A percentile compares a stretch with the other conserved stretches of the same genome.
These are phyloP conservation scores for Acanthisitta chloris DNA, from an alignment of 2,113 vertebrate genomes.

Conservation along the genomic window DNA sequence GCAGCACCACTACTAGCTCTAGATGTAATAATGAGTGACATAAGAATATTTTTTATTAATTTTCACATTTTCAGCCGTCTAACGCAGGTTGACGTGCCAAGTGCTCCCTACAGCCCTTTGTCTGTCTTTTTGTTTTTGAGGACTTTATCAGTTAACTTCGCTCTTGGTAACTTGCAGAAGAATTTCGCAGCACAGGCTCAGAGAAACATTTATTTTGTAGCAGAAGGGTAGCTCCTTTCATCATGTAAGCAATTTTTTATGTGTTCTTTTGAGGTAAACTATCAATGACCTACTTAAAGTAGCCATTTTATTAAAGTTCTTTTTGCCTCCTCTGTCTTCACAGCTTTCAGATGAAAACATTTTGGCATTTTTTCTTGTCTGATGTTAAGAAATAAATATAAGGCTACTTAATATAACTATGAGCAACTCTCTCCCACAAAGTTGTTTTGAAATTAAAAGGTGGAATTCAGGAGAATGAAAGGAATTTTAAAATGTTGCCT, in stretches of 20 bases:
- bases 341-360: neutral
- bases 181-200: neutral
- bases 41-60: neutral
- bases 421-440: neutral
- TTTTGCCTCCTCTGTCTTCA: neutral
- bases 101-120: neutral
- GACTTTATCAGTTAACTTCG: neutral
- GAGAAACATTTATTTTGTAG: neutral
- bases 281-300: neutral
- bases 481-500: slow-evolving; percentile 35
- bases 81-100: rapidly evolving
- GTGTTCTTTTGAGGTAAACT: neutral
- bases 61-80: neutral
- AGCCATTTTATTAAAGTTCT: neutral
- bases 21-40: neutral
- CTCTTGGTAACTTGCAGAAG: neutral
- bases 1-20: neutral
- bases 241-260: neutral
- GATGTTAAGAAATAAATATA: neutral
- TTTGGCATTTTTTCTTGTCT: neutral
- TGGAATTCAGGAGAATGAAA: slow-evolving; percentile 15
- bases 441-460: slow-evolving; percentile 33
- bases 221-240: neutral
- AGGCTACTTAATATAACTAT: neutral
- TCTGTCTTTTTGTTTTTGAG: neutral